Evolutionary conservation across 2,888 invertebrate genomes (phyloP), one percentile per base, ranked within the genome.

Genomic region (Caenorhabditis sp.): DNA sequence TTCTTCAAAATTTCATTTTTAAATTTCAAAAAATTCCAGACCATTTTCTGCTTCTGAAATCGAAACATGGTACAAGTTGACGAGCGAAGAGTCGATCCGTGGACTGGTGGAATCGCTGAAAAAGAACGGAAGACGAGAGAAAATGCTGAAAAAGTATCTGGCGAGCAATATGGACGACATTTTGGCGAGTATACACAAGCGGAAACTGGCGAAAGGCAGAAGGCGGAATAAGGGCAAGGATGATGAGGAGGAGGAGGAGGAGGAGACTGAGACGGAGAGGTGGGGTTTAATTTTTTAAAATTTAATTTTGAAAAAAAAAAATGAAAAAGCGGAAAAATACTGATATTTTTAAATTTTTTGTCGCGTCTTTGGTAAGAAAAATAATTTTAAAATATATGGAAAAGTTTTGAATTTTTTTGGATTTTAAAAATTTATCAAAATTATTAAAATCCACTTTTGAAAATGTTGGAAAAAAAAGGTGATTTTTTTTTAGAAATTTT

Each of bases 91-190:
- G 20, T 44, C 69, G 8, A 56, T 77, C 28, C 40, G 53, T n/a
- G 3, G 24, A 3, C 65, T 79, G 4, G 15, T 40, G 20, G n/a
- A 47, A 11, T 1, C 47, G 28, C 40, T 70, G 60, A 51, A 53
- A 35, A 79, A 60, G 60, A 60, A 60, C 50, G 70, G 78, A 51
- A 60, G 50, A 70, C 70, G 78, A 0, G 70, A 70, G 65, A 70
- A 65, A 13, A 24, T n/a, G 40, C 53, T 79, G 32, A 58, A 68
- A 24, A 76, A 67, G 26, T 76, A 76, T 22, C 35, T 76, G 26
- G 0, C 11, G 2, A 76, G 47, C 50, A 69, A 77, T 28, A 28
- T 77, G 26, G 50, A 69, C 9, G 69, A 77, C 28, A 77, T 77
- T 37, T 0, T 77, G 28, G 28, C 60, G 15, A 79, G 72, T 44